Conservation (phyloP, 92 coral and sea anemone species). For the Phenganax marumi region DNA sequence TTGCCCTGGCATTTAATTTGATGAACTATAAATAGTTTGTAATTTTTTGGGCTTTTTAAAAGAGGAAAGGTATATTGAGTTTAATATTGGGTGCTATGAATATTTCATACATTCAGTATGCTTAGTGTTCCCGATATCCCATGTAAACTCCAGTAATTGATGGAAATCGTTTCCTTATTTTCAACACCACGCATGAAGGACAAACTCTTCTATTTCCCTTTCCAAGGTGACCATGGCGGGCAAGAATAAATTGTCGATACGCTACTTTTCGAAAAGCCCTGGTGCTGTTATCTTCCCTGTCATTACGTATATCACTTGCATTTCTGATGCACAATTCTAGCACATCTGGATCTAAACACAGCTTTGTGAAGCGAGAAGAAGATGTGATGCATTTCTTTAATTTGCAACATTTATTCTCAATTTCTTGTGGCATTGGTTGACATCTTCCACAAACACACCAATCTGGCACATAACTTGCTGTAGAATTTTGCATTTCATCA, state of each 20-base stretch:
- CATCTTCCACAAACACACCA: conserved; percentile 57
- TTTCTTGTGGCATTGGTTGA: conserved; percentile 36
- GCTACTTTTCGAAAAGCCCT: conserved; percentile 52
- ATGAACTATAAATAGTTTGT: no score
- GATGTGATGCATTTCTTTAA: conserved; percentile 41
- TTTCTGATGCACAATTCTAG: conserved; percentile 40
- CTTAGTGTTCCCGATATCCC: neutral
- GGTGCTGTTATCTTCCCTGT: conserved; percentile 54
- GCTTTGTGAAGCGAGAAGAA: conserved; percentile 30
- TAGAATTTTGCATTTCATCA: no score
- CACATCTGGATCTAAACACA: conserved; percentile 61
- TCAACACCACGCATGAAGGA: neutral
- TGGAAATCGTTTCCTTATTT: neutral
- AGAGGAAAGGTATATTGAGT: no score
- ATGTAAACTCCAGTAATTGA: neutral
- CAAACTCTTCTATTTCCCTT: neutral
- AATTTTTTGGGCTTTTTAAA: no score
- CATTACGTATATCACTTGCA: conserved; percentile 47
- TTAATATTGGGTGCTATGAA: no score
- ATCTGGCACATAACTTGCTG: no score
- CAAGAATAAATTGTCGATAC: conserved; percentile 24
- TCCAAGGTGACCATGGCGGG: conserved; percentile 6
- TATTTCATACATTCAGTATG: no score
- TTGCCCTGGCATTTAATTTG: no score
- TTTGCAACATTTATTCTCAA: conserved; percentile 54